phyloP scores from a whole-genome alignment of 1,140 invertebrate species.

The Wiebesia pumilae region DNA sequence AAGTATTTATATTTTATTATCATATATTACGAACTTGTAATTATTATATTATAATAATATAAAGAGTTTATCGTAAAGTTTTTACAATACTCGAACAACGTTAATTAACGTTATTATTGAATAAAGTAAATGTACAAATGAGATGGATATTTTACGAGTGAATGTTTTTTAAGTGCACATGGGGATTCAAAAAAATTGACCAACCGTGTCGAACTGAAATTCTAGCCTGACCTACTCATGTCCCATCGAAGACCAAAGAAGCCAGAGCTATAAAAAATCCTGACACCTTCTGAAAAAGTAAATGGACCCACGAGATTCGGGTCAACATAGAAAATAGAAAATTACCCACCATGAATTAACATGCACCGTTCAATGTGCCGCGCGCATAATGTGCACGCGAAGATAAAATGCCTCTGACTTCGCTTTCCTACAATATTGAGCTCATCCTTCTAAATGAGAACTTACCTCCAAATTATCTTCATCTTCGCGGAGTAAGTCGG shows the following conservation, averaged over 20 bases:
- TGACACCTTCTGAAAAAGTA: not conserved
- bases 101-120: no score
- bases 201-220: not conserved
- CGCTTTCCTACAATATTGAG: slow-evolving; percentile 9
- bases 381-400: not conserved
- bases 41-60: no score
- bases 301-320: not conserved
- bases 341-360: not conserved
- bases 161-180: not conserved
- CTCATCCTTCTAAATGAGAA: not conserved
- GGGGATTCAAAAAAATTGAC: not conserved
- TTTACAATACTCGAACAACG: no score
- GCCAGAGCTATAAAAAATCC: not conserved
- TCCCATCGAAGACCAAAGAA: not conserved
- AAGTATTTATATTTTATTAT: no score
- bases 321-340: not conserved
- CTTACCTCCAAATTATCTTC: not conserved
- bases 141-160: not conserved
- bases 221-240: not conserved
- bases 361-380: not conserved
- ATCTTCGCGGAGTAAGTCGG: not conserved
- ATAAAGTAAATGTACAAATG: no score
- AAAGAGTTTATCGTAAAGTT: no score
- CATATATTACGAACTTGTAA: no score
- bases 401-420: not conserved